phyloP scores from a whole-genome alignment of 2,113 vertebrate species.

The Todiramphus saurophagus region DNA sequence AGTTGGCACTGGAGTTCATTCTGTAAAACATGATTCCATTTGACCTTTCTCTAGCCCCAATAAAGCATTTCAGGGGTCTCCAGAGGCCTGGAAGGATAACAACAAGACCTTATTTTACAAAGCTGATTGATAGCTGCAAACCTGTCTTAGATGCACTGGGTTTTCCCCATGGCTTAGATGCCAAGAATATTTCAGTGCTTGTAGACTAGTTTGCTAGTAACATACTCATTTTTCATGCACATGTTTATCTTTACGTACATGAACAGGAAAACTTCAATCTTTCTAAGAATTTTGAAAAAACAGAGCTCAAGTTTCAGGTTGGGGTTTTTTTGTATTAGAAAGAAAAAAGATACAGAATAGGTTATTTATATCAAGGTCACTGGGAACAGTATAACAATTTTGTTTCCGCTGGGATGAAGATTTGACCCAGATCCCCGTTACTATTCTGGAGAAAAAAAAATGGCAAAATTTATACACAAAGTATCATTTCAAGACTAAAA shows the following conservation, averaged over 20 bases:
- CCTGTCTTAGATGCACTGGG: background rate
- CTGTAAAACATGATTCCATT: conserved; percentile 1
- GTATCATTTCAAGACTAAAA: background rate
- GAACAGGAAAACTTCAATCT: background rate
- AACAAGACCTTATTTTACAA: conserved; percentile 12
- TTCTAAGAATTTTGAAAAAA: background rate
- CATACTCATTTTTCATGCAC: conserved; percentile 19
- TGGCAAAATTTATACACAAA: background rate
- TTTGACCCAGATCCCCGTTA: background rate
- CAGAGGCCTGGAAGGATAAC: background rate
- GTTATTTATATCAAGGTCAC: background rate
- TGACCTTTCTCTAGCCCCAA: background rate
- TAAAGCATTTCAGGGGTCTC: conserved; percentile 1
- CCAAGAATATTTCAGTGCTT: background rate
- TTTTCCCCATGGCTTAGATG: conserved; percentile 25
- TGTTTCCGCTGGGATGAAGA: background rate
- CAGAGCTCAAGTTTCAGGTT: background rate
- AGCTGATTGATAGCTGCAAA: conserved; percentile 26
- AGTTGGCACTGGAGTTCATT: background rate
- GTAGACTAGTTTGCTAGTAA: background rate
- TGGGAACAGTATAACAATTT: background rate
- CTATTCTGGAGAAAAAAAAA: background rate
- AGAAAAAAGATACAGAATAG: background rate
- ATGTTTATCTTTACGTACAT: background rate
- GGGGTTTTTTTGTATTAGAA: background rate